These are phyloP conservation scores for Listronotus bonariensis DNA, from an alignment of 1,140 invertebrate genomes.

Conservation along the genomic window DNA sequence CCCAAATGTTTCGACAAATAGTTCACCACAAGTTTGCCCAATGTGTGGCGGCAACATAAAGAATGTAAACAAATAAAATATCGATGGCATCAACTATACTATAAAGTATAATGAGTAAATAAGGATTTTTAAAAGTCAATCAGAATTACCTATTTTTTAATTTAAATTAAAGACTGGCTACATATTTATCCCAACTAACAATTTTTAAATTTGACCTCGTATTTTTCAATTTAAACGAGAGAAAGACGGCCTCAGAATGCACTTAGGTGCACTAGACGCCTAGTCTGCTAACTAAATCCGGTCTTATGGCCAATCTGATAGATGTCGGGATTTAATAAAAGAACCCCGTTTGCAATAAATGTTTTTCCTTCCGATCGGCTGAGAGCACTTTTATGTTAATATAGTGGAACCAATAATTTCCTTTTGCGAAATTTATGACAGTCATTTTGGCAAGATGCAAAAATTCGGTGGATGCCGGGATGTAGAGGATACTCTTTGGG, in stretches of 20 bases:
- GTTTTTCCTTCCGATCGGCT: slow-evolving; percentile 41
- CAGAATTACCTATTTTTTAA: too few relatives aligned
- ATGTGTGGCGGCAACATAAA: too few relatives aligned
- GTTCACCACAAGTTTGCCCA: too few relatives aligned
- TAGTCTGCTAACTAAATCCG: slow-evolving; percentile 45
- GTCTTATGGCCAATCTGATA: slow-evolving; percentile 46
- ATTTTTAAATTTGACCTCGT: slow-evolving; percentile 17
- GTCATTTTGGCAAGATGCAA: slow-evolving; percentile 30
- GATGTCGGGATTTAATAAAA: slow-evolving; percentile 51
- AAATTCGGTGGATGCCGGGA: too few relatives aligned
- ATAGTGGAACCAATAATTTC: slow-evolving; percentile 37
- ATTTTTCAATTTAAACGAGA: slow-evolving; percentile 28
- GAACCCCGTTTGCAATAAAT: slow-evolving; percentile 46
- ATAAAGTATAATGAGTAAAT: too few relatives aligned
- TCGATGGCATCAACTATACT: too few relatives aligned
- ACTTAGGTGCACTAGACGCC: slow-evolving; percentile 48
- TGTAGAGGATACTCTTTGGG: too few relatives aligned
- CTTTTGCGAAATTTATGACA: slow-evolving; percentile 26
- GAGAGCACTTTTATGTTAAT: slow-evolving; percentile 39
- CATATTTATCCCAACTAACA: not conserved
- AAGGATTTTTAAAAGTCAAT: too few relatives aligned
- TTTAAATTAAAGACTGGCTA: too few relatives aligned
- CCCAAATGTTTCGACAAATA: too few relatives aligned
- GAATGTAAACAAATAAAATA: too few relatives aligned
- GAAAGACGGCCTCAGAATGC: slow-evolving; percentile 31